Conservation (phyloP, 2,888 invertebrate species). For the Drosophila rellima region DNA sequence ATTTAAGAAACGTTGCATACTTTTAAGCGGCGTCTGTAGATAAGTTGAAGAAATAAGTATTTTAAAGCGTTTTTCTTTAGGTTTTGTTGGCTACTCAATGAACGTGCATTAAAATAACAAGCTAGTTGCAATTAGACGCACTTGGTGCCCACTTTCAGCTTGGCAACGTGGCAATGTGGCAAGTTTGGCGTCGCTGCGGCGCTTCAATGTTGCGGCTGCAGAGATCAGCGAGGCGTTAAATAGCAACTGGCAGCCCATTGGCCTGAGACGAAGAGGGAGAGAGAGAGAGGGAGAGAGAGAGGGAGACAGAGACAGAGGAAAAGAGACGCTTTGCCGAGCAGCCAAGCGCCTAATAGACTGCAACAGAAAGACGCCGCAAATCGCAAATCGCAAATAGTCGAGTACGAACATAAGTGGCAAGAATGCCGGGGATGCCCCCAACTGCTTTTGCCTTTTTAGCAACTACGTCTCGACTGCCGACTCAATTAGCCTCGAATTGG, state of each 20-base stretch:
- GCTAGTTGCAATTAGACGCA: conserved; percentile 54
- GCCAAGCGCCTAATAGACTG: conserved; percentile 79
- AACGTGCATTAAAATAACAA: conserved; percentile 16
- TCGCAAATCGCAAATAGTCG: neutral
- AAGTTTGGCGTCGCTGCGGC: conserved; percentile 2
- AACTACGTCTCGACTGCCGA: conserved; percentile 5
- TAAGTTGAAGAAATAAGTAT: neutral
- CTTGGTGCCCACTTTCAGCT: conserved; percentile 30
- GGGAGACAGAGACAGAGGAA: neutral
- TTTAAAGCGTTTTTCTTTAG: too few relatives aligned
- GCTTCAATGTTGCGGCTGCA: conserved; percentile 45
- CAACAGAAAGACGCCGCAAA: conserved; percentile 34
- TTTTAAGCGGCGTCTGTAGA: neutral
- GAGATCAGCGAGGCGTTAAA: conserved; percentile 73
- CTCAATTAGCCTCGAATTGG: conserved; percentile 22
- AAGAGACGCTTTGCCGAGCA: conserved; percentile 40
- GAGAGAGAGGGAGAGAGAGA: conserved; percentile 28
- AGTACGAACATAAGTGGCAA: neutral
- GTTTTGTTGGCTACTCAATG: neutral
- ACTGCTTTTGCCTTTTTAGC: neutral
- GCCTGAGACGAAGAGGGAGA: conserved; percentile 13
- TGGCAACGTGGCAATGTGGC: conserved; percentile 1
- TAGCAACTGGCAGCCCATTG: conserved; percentile 65
- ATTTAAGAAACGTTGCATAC: too few relatives aligned
- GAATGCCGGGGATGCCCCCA: conserved; percentile 2